phyloP scores from a whole-genome alignment of 2,797 vertebrate genomes.

The Dromococcyx pavoninus region DNA sequence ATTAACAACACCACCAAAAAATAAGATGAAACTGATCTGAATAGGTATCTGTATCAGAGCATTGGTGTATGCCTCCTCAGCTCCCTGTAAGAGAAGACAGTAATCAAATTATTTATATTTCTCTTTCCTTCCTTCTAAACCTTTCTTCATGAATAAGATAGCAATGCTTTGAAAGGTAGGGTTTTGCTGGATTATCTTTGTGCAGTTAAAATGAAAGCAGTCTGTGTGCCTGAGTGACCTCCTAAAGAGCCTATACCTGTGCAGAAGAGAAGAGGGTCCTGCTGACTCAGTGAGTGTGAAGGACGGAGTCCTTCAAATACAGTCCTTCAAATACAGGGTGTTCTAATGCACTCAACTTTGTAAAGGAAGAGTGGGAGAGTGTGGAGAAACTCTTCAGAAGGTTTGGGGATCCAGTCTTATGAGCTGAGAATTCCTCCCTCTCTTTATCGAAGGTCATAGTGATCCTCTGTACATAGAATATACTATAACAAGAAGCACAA shows the following conservation, averaged over 20 bases:
- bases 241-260: neutral
- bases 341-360: neutral
- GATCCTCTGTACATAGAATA: neutral
- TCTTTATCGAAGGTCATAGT: neutral
- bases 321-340: neutral
- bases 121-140: neutral
- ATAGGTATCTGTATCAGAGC: neutral
- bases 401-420: neutral
- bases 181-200: neutral
- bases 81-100: neutral
- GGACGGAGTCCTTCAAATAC: neutral
- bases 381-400: neutral
- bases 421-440: neutral
- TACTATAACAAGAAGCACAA: neutral
- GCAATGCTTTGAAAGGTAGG: neutral
- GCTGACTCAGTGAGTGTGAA: neutral
- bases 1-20: neutral
- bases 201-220: neutral
- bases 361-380: neutral
- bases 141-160: neutral
- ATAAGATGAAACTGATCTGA: neutral
- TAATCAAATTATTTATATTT: neutral
- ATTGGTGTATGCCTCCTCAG: neutral
- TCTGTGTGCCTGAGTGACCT: neutral
- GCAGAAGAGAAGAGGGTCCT: neutral